These are phyloP conservation scores for Ophiodon elongatus DNA, from an alignment of 2,113 vertebrate genomes.

Conservation along the genomic window DNA sequence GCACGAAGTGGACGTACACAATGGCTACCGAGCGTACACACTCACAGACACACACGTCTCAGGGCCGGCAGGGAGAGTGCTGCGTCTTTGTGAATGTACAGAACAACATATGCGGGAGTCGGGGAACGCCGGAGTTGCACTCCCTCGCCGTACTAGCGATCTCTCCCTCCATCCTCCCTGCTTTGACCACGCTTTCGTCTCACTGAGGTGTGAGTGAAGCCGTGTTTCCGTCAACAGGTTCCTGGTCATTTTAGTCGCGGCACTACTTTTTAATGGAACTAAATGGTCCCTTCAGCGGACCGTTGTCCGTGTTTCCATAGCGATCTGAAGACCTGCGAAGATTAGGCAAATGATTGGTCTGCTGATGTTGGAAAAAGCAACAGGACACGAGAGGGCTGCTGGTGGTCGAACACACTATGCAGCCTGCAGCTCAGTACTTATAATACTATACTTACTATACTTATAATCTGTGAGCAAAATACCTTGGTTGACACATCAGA, in stretches of 20 bases:
- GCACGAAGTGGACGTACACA: background rate
- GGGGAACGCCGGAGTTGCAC: slow-evolving; percentile 26
- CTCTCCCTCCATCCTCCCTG: slow-evolving; percentile 10
- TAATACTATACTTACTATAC: background rate
- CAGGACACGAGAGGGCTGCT: background rate
- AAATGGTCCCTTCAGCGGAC: background rate
- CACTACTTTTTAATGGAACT: background rate
- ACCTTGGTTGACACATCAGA: background rate
- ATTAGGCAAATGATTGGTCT: background rate
- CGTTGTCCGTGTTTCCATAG: no score
- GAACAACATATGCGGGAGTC: slow-evolving; percentile 47
- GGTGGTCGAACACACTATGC: no score
- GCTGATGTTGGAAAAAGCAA: background rate
- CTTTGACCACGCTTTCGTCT: slow-evolving; percentile 6
- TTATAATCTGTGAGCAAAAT: background rate
- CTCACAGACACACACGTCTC: background rate
- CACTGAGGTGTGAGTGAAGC: background rate
- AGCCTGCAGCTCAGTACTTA: background rate
- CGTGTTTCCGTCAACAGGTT: no score
- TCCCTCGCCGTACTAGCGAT: background rate
- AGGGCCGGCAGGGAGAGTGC: slow-evolving; percentile 19
- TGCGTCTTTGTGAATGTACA: slow-evolving; percentile 25
- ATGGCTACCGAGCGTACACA: slow-evolving; percentile 5
- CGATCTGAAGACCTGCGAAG: no score
- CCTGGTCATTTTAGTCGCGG: background rate